Percentiles rank a stretch among this genome's conserved stretches.
These are phyloP conservation scores for Spea multiplicata DNA, from an alignment of 2,113 vertebrate species.

Conservation along the genomic window DNA sequence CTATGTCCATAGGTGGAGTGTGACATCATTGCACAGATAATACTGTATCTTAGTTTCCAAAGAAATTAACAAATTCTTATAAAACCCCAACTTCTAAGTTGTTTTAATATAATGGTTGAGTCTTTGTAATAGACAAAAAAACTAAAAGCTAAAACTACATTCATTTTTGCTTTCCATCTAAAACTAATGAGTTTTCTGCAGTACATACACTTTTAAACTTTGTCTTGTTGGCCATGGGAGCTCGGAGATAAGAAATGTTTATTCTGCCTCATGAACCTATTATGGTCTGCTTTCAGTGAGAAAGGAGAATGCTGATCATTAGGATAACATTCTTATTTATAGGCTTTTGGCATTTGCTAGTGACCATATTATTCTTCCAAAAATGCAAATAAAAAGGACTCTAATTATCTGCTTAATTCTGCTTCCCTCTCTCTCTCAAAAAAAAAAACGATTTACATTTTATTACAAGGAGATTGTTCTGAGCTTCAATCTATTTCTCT, in stretches of 20 bases:
- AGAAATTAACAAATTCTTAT: no score
- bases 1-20: no score
- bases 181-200: constrained; percentile 16
- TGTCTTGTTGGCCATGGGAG: neutral
- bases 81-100: no score
- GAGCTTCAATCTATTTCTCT: neutral
- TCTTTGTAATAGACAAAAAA: neutral
- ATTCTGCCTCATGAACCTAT: neutral
- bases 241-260: neutral
- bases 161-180: constrained; percentile 1
- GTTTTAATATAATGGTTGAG: neutral
- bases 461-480: neutral
- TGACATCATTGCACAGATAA: no score
- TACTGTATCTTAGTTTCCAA: no score
- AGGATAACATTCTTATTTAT: neutral
- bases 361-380: constrained; percentile 8
- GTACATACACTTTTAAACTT: constrained; percentile 14
- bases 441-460: neutral
- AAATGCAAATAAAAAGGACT: constrained; percentile 1
- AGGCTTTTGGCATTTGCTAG: constrained; percentile 1
- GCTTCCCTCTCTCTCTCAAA: neutral
- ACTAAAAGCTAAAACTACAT: neutral
- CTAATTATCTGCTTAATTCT: constrained; percentile 1
- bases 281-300: neutral
- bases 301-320: neutral